Conservation (phyloP, 2,888 invertebrate species). For the Tenodera sinensis region DNA sequence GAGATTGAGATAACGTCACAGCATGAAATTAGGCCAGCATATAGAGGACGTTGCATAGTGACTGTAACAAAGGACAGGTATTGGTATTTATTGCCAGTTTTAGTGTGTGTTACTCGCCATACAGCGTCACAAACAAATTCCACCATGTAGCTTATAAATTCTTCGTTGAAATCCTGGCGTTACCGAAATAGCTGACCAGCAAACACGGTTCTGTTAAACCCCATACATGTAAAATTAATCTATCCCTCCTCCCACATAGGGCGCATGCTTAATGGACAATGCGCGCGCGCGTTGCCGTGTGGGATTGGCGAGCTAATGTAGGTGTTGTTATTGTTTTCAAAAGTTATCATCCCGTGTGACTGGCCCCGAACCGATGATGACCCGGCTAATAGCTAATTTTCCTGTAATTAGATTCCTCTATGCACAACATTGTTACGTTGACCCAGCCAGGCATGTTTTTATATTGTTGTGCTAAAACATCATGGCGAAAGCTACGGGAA, state of each 20-base stretch:
- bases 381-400: neutral
- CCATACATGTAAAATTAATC: neutral
- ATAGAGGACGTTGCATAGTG: neutral
- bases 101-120: neutral
- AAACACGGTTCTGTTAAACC: neutral
- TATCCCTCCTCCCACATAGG: neutral
- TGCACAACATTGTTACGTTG: constrained; percentile 11
- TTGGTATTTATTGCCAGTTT: neutral
- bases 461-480: constrained; percentile 9
- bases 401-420: neutral
- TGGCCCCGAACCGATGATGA: neutral
- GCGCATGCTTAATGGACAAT: neutral
- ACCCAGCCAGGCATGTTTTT: constrained; percentile 14
- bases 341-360: neutral
- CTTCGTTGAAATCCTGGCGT: neutral
- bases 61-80: neutral
- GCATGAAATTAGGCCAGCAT: neutral
- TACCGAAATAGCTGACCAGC: neutral
- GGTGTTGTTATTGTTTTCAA: neutral
- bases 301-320: neutral
- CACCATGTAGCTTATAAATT: neutral
- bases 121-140: neutral
- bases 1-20: neutral
- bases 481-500: neutral
- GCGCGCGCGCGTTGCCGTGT: neutral